Percentiles rank a stretch among this genome's conserved stretches.
phyloP scores from a whole-genome alignment of 2,888 invertebrate genomes.

The Cephus pygmeus region DNA sequence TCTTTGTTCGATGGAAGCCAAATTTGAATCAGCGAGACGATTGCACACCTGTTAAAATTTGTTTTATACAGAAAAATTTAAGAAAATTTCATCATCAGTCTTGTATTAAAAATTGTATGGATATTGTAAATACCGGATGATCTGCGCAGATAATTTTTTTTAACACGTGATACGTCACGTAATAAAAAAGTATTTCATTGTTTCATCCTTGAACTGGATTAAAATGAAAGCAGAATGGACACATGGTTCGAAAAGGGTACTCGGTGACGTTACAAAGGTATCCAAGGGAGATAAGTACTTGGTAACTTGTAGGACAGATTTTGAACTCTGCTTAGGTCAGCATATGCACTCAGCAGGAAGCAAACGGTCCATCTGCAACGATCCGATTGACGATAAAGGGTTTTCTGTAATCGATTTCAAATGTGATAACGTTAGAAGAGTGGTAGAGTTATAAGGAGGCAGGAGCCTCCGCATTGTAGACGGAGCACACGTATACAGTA shows the following conservation, averaged over 20 bases:
- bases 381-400: conserved; percentile 52
- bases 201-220: neutral
- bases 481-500: neutral
- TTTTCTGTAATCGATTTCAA: conserved; percentile 51
- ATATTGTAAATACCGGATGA: neutral
- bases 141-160: neutral
- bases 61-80: neutral
- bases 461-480: conserved; percentile 7
- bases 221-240: conserved; percentile 37
- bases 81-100: neutral
- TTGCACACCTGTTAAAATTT: neutral
- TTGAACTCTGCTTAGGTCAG: conserved; percentile 57
- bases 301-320: conserved; percentile 52
- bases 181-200: neutral
- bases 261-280: conserved; percentile 57
- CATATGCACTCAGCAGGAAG: conserved; percentile 62
- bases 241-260: conserved; percentile 61
- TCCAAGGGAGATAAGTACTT: conserved; percentile 65
- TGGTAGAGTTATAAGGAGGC: conserved; percentile 5
- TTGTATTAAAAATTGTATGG: neutral
- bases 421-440: conserved; percentile 41
- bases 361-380: conserved; percentile 52
- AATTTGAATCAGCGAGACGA: neutral
- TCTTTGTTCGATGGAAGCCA: neutral
- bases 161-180: no score